A percentile compares a stretch with the other conserved stretches of the same genome.
Conservation (phyloP, 2,113 vertebrate species). For the Nyctereutes procyonoides region DNA sequence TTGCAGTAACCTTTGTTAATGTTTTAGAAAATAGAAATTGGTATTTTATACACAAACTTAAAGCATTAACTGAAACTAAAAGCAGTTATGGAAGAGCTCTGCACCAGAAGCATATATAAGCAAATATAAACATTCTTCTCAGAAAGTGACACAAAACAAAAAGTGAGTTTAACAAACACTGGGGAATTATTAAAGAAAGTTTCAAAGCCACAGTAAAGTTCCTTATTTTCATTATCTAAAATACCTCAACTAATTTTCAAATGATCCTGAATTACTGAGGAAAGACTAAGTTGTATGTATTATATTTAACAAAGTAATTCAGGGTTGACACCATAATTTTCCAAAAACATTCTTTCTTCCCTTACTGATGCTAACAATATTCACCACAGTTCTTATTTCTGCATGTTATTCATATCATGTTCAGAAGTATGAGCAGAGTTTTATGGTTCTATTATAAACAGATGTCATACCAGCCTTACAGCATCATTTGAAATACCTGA, state of each 20-base stretch:
- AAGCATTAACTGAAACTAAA: background rate
- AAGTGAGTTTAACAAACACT: background rate
- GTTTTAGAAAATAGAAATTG: constrained; percentile 21
- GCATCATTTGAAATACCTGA: background rate
- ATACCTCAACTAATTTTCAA: background rate
- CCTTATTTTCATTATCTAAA: constrained; percentile 27
- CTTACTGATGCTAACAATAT: background rate
- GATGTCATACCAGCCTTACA: background rate
- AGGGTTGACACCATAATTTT: background rate
- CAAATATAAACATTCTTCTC: background rate
- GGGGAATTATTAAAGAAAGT: constrained; percentile 44
- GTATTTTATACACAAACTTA: background rate
- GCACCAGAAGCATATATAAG: background rate
- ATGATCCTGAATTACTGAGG: background rate
- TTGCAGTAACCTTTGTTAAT: background rate
- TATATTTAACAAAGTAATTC: background rate
- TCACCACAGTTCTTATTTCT: background rate
- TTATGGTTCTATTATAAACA: background rate
- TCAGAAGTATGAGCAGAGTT: background rate
- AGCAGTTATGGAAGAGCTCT: background rate
- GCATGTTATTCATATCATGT: background rate
- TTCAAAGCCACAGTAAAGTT: background rate
- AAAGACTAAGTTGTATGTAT: background rate
- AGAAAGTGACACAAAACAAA: background rate
- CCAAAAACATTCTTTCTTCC: background rate